Percentiles rank a stretch among this genome's conserved stretches.
Conservation (phyloP, 2,888 invertebrate genomes). For the Acanthosepion esculentum region DNA sequence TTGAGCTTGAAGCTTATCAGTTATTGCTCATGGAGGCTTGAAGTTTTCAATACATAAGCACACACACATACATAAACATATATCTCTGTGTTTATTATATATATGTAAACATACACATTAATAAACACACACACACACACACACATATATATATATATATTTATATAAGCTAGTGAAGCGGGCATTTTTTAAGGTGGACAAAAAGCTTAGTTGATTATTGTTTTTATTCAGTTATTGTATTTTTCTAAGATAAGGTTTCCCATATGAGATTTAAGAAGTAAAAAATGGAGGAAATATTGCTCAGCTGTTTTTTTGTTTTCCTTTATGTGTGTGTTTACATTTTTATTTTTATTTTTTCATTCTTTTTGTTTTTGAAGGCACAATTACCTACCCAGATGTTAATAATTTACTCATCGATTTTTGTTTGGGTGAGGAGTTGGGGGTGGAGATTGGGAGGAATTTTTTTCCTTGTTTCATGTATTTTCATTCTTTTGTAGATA, state of each 20-base stretch:
- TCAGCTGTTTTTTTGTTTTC: background rate
- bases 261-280: background rate
- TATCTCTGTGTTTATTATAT: background rate
- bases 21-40: background rate
- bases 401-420: background rate
- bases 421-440: background rate
- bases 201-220: background rate
- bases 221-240: background rate
- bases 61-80: background rate
- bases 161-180: background rate
- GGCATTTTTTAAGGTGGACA: background rate
- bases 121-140: background rate
- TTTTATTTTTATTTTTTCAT: background rate
- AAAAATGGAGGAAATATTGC: background rate
- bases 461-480: background rate
- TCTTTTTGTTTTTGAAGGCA: background rate
- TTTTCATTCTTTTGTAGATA: slow-evolving; percentile 17
- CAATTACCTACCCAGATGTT: slow-evolving; percentile 33
- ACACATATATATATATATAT: background rate
- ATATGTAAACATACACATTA: background rate
- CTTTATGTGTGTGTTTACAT: background rate
- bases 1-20: slow-evolving; percentile 12
- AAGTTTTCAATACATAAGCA: background rate
- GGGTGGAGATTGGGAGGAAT: background rate
- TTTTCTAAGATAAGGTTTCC: background rate